Evolutionary conservation across 2,888 invertebrate genomes (phyloP).

Genomic region (Acleris sparsana): DNA sequence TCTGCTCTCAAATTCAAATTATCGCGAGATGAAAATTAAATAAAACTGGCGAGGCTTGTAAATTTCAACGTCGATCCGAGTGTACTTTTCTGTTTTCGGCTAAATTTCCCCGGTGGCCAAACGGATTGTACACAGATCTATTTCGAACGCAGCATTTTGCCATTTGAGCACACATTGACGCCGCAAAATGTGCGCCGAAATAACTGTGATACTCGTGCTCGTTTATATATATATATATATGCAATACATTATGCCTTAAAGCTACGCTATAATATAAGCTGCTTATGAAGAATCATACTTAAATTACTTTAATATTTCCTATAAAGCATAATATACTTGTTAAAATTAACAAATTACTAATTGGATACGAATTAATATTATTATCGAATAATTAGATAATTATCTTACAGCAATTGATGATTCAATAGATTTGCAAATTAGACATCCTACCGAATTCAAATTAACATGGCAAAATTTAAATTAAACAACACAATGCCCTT

Average conservation of each 20-base stretch:
- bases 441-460: slow-evolving; percentile 9
- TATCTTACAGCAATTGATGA: slow-evolving; percentile 9
- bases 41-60: slow-evolving; percentile 60
- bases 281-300: too few species aligned
- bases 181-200: slow-evolving; percentile 12
- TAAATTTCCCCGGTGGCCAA: slow-evolving; percentile 49
- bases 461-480: slow-evolving; percentile 18
- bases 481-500: slow-evolving; percentile 32
- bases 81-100: slow-evolving; percentile 53
- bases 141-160: slow-evolving; percentile 27
- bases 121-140: slow-evolving; percentile 34
- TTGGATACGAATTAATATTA: slow-evolving; percentile 12
- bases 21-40: slow-evolving; percentile 66
- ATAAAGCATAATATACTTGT: neutral
- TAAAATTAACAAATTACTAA: slow-evolving; percentile 4
- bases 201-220: neutral
- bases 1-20: slow-evolving; percentile 64
- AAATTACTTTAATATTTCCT: neutral
- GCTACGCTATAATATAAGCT: too few species aligned
- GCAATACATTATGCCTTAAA: neutral
- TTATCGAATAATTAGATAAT: slow-evolving; percentile 24
- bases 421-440: slow-evolving; percentile 25
- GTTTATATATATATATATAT: neutral
- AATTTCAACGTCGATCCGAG: slow-evolving; percentile 59
- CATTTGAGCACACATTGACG: slow-evolving; percentile 21